Conservation (phyloP, 1,140 invertebrate genomes). For the Ostrea denselamellosa region DNA sequence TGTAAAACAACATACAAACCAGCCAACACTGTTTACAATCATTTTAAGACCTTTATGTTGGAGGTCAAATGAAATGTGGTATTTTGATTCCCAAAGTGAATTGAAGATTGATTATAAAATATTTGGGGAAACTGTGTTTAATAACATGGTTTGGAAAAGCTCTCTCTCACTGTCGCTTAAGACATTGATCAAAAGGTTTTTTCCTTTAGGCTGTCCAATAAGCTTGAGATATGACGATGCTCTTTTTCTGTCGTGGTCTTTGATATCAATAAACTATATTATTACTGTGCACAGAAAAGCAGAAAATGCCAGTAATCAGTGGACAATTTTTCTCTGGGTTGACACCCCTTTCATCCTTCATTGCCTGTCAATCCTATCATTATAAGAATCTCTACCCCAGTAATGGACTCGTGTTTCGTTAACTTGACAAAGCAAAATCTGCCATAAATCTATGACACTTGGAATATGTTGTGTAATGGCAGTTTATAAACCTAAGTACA, state of each 20-base stretch:
- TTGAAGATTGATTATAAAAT: constrained; percentile 1
- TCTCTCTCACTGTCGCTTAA: not conserved
- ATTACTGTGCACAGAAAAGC: not conserved
- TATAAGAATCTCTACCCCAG: not conserved
- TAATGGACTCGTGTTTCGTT: not conserved
- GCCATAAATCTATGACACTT: constrained; percentile 33
- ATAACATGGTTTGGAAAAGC: not conserved
- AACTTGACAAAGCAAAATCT: not conserved
- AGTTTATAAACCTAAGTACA: not conserved
- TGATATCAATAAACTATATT: constrained; percentile 24
- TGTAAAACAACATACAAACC: no score
- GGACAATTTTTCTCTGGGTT: not conserved
- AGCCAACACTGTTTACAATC: no score
- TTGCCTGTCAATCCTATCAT: not conserved
- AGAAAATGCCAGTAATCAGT: not conserved
- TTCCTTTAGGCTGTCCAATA: not conserved
- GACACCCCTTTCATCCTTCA: not conserved
- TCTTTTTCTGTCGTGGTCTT: not conserved
- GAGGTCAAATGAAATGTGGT: not conserved
- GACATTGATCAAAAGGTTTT: constrained; percentile 24
- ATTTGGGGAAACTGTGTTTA: not conserved
- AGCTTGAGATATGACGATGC: not conserved
- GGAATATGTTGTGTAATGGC: not conserved
- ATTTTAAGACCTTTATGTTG: no score
- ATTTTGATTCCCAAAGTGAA: not conserved